A percentile compares a stretch with the other conserved stretches of the same genome.
phyloP scores from a whole-genome alignment of 1,140 invertebrate genomes.

The Anthonomus grandis region DNA sequence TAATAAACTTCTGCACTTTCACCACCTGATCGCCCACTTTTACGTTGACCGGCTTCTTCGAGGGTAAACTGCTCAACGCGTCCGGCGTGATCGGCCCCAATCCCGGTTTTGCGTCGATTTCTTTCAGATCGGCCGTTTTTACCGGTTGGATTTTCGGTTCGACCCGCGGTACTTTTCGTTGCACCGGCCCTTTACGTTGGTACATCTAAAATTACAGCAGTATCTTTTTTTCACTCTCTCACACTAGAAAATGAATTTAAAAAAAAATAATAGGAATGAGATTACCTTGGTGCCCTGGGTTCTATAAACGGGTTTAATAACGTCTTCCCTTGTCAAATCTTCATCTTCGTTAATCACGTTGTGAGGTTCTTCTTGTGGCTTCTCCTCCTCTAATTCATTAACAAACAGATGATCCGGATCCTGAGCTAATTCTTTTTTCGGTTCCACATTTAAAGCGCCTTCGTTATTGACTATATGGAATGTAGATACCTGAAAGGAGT shows the following conservation, averaged over 20 bases:
- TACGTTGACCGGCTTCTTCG: conserved; percentile 50
- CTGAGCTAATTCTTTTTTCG: too few relatives aligned
- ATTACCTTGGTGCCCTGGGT: conserved; percentile 43
- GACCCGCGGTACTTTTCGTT: conserved; percentile 20
- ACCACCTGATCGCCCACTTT: conserved; percentile 58
- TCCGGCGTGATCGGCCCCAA: not conserved
- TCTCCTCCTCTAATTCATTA: conserved; percentile 7
- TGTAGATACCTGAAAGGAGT: too few relatives aligned
- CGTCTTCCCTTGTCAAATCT: not conserved
- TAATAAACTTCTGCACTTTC: conserved; percentile 58
- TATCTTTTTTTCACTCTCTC: not conserved
- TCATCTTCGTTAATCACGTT: not conserved
- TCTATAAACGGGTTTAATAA: conserved; percentile 44
- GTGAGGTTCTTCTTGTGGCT: conserved; percentile 16
- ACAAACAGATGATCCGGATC: too few relatives aligned
- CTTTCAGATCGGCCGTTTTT: conserved; percentile 23
- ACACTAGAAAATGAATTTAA: not conserved
- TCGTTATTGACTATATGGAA: too few relatives aligned
- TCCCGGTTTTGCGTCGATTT: conserved; percentile 30
- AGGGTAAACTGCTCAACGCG: conserved; percentile 24
- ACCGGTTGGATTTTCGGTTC: not conserved
- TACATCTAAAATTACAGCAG: conserved; percentile 25
- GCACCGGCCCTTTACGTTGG: conserved; percentile 30
- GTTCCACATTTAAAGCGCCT: too few relatives aligned
- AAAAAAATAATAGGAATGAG: not conserved